Base-by-base conservation (phyloP, 2,888 invertebrate species). In the Entomobrya multifasciata region DNA sequence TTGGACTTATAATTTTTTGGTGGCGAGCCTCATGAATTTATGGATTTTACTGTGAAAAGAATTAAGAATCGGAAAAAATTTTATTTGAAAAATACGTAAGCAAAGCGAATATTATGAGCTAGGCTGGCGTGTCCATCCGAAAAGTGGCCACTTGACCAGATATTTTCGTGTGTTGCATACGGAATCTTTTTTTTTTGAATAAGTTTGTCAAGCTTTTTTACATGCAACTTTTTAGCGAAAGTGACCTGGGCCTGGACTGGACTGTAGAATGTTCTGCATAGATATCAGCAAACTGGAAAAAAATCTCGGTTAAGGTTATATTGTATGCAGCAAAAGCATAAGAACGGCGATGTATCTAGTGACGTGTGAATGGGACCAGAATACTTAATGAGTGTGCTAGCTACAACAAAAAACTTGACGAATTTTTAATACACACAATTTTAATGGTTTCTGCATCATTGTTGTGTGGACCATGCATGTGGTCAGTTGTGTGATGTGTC, bases 131-230 rank as follows among this genome's bases (percentile, higher is more conserved):
- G 74, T 15, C 25, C 25, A 52, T 27, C 30, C 17, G 52, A 74
- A 27, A 36, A 49, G 52, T n/a, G 17, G 22, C 74, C n/a, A 52
- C 74, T 49, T 74, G 49, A 72, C 74, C 49, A 74, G 52, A 15
- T 17, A n/a, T 74, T 49, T 74, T 49, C 74, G 74, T 74, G 74
- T 74, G 52, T 22, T 74, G 74, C 74, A 74, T 74, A 74, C 74
- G 10, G 74, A 74, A 30, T n/a, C n/a, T n/a, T n/a, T 36, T 36
- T 17, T 30, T 52, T 49, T 74, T 74, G 74, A 74, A 49, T 74
- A 52, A n/a, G 52, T 52, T 74, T 74, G 52, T 74, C 52, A 74
- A 52, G 36, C 52, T 25, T 52, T 30, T 4, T 74, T 52, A 15
- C 8, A 8, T 36, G 36, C 36, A 36, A 36, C 36, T 36, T 36